These are phyloP conservation scores for Tokudaia tokunoshimensis DNA, from an alignment of 2,797 vertebrate species.

Conservation along the genomic window DNA sequence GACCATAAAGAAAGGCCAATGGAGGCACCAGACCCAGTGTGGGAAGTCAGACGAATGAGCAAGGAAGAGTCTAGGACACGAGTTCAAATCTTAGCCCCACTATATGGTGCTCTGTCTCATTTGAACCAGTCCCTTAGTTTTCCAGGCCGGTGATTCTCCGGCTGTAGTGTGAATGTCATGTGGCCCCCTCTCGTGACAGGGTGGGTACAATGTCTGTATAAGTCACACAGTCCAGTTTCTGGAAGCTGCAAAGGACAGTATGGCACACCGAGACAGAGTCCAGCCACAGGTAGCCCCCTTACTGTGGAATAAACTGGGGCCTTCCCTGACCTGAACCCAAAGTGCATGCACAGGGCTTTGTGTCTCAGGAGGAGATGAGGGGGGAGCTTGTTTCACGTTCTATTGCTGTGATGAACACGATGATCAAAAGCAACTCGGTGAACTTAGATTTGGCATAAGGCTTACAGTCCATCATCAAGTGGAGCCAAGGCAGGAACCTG, in stretches of 20 bases:
- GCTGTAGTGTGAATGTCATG: accelerated
- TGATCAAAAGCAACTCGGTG: not conserved
- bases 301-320: accelerated
- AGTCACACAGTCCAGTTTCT: accelerated
- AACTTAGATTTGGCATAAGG: not conserved
- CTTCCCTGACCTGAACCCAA: not conserved
- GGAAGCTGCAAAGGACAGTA: accelerated
- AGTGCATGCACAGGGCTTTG: not conserved
- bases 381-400: not conserved
- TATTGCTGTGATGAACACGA: not conserved
- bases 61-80: not conserved
- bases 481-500: no score
- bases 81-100: not conserved
- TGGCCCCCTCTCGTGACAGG: not conserved
- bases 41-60: not conserved
- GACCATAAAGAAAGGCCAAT: not conserved
- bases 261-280: not conserved
- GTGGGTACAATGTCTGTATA: no score
- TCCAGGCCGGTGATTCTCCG: not conserved
- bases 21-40: accelerated
- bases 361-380: not conserved
- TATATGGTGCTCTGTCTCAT: accelerated
- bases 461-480: not conserved
- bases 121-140: not conserved
- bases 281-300: accelerated